These are phyloP conservation scores for Dascillus cervinus DNA, from an alignment of 2,888 invertebrate genomes.

Conservation along the genomic window DNA sequence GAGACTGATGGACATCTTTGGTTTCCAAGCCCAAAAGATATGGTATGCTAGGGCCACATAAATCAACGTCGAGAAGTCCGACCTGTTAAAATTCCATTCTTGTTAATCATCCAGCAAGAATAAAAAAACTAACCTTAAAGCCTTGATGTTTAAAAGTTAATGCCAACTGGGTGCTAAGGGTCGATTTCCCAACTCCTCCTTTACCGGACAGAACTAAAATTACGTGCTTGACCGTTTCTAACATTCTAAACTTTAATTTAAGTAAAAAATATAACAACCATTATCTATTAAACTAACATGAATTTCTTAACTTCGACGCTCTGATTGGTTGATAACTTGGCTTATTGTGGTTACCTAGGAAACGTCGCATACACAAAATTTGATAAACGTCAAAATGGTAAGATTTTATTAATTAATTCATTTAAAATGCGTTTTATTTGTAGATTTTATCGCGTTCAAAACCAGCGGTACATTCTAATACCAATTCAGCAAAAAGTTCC, in stretches of 20 bases:
- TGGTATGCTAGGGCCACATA: constrained; percentile 94
- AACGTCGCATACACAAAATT: too few species aligned
- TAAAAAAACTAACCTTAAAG: constrained; percentile 56
- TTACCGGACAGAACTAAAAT: constrained; percentile 95
- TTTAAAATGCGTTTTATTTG: constrained; percentile 18
- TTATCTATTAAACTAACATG: too few species aligned
- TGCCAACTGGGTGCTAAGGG: constrained; percentile 89
- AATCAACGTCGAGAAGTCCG: constrained; percentile 85
- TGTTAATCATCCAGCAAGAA: background rate
- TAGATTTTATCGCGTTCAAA: constrained; percentile 79
- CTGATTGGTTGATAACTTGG: too few species aligned
- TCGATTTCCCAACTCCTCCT: constrained; percentile 98
- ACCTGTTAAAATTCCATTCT: constrained; percentile 51
- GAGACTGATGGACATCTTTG: constrained; percentile 79
- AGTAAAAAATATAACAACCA: too few species aligned
- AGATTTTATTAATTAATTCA: background rate
- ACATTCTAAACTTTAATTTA: constrained; percentile 45
- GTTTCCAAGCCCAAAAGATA: constrained; percentile 79
- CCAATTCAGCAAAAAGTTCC: constrained; percentile 28
- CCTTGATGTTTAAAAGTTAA: constrained; percentile 72
- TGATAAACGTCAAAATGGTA: too few species aligned
- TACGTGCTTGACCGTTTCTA: constrained; percentile 74
- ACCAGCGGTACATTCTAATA: constrained; percentile 56
- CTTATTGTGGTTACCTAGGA: background rate
- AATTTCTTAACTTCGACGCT: too few species aligned